Percentiles rank a stretch among this genome's conserved stretches.
Conservation (phyloP, 2,888 invertebrate species). For the Cordilura impudica region DNA sequence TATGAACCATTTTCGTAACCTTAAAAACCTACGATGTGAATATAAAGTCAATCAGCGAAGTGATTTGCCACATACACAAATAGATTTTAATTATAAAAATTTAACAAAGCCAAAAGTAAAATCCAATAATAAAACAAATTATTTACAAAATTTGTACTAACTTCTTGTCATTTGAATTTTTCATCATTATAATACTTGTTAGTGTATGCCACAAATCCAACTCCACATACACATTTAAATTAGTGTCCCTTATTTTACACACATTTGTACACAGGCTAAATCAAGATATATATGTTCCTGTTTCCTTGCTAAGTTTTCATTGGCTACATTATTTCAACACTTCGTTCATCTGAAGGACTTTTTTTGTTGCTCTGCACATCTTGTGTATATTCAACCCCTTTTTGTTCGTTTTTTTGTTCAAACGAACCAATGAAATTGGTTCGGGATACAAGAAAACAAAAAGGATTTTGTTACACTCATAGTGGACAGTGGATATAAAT, state of each 20-base stretch:
- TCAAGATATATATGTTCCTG: not conserved
- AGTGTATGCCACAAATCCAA: too few relatives aligned
- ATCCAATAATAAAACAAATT: too few relatives aligned
- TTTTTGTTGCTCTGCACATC: conserved; percentile 17
- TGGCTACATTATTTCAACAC: not conserved
- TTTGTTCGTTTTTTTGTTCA: not conserved
- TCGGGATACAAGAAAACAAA: conserved; percentile 17
- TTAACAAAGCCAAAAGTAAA: too few relatives aligned
- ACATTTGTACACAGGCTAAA: not conserved
- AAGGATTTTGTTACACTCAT: not conserved
- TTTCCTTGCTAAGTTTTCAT: not conserved
- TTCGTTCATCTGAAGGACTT: not conserved
- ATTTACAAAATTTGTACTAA: too few relatives aligned
- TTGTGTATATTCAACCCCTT: not conserved
- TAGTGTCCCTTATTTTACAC: not conserved
- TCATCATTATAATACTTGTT: too few relatives aligned
- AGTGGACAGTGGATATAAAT: conserved; percentile 52
- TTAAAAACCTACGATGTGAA: too few relatives aligned
- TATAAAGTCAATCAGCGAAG: too few relatives aligned
- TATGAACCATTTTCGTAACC: too few relatives aligned
- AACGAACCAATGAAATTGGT: conserved; percentile 35
- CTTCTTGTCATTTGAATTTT: too few relatives aligned
- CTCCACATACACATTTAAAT: too few relatives aligned
- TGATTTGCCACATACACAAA: too few relatives aligned
- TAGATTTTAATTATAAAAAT: too few relatives aligned